These are phyloP conservation scores for Pseudobourletiella spinata DNA, from an alignment of 1,140 invertebrate species.

Conservation along the genomic window DNA sequence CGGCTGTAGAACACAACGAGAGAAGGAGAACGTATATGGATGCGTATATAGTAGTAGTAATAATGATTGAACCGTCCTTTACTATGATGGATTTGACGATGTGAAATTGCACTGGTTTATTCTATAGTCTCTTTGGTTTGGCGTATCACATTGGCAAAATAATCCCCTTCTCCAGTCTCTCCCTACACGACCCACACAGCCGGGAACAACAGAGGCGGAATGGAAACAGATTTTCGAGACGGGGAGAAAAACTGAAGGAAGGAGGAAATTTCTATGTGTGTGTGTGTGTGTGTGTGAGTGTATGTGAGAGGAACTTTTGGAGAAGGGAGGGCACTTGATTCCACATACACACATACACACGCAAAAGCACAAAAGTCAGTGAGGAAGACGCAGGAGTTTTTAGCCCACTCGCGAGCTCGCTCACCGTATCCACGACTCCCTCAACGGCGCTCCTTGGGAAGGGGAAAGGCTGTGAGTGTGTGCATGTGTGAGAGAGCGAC, in stretches of 20 bases:
- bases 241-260: background rate
- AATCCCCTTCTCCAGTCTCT: too few relatives aligned
- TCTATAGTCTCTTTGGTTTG: background rate
- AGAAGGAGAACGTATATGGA: background rate
- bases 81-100: background rate
- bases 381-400: slow-evolving; percentile 3
- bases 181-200: background rate
- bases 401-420: background rate
- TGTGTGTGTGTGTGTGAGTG: background rate
- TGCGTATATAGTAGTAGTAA: background rate
- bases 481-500: background rate
- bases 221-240: too few relatives aligned
- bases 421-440: background rate
- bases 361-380: slow-evolving; percentile 22
- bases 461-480: background rate
- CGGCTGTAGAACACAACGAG: background rate
- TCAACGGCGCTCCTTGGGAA: too few relatives aligned
- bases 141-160: too few relatives aligned
- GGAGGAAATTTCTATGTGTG: background rate
- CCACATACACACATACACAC: slow-evolving; percentile 4
- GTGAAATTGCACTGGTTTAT: background rate
- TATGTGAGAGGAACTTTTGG: background rate
- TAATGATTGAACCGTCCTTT: background rate
- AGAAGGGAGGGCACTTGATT: background rate
- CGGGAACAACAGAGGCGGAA: background rate